Base-by-base conservation (phyloP, 2,888 invertebrate genomes). In the Lepeophtheirus nordmannii region DNA sequence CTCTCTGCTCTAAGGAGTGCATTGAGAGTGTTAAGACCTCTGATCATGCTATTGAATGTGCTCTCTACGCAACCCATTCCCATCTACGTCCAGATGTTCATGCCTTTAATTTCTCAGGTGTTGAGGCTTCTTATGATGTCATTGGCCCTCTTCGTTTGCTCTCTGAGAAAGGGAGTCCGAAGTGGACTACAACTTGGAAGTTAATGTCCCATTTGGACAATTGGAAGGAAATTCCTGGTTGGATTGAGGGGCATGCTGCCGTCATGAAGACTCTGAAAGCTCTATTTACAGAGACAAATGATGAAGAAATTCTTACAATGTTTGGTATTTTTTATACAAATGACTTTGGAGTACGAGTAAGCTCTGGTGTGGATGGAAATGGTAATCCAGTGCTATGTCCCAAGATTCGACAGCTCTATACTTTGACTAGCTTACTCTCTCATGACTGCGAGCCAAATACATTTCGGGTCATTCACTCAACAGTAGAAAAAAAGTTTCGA, bases 241-340 rank as follows among this genome's bases (percentile, higher is more conserved):
- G 63, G 63, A 63, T 53, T 10, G 30, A 53, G 23, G 37, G n/a
- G 1, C 63, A 63, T 23, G 20, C 7, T 1, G 5, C 22, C 7
- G 56, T 38, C n/a, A 30, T n/a, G 23, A n/a, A 46, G n/a, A n/a
- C 7, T 1, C 10, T 63, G 1, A 22, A 30, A 14, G 37, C 17
- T 38, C 30, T 38, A n/a, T 38, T 63, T 20, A 14, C 53, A n/a
- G 53, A 22, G 53, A 61, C n/a, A n/a, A 23, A 1, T 20, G 46
- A 63, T 30, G 63, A 53, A 56, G 22, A 37, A 53, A 22, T 63
- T 10, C 30, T 12, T 10, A 63, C 22, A 2, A 63, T 63, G 8
- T 63, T 63, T 63, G 63, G 63, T 22, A 63, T 63, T 11, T n/a
- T 22, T 14, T 63, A 63, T 53, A 56, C 56, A 12, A 63, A 63